Percentiles rank a stretch among this genome's conserved stretches.
Conservation (phyloP, 1,140 invertebrate genomes). For the Ctenoplectra terminalis region DNA sequence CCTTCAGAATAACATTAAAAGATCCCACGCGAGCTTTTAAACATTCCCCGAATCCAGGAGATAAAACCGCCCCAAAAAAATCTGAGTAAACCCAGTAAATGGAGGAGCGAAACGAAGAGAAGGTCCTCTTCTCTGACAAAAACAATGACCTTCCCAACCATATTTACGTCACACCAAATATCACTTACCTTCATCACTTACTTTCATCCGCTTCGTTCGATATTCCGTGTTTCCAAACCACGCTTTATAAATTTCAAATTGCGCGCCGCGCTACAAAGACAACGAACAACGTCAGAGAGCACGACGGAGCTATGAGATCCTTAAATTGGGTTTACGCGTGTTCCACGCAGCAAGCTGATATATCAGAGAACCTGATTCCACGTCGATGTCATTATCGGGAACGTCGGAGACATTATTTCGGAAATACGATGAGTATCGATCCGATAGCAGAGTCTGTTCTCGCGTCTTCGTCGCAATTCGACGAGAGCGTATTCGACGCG, state of each 20-base stretch:
- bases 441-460: too few species aligned
- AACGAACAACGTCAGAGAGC: too few species aligned
- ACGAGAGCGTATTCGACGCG: too few species aligned
- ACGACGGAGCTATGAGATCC: neutral
- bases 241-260: too few species aligned
- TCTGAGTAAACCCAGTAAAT: too few species aligned
- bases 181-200: neutral
- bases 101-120: neutral
- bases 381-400: neutral
- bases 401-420: neutral
- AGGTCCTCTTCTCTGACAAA: neutral
- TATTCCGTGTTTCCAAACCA: too few species aligned
- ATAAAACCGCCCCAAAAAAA: neutral
- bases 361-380: conserved; percentile 10
- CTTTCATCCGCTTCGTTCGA: too few species aligned
- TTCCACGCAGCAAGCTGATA: neutral
- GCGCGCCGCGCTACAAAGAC: too few species aligned
- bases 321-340: neutral
- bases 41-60: neutral
- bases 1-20: neutral
- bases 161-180: neutral
- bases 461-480: too few species aligned
- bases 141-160: neutral
- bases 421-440: conserved; percentile 12
- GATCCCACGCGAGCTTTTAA: too few species aligned